Base-by-base conservation (phyloP, 2,888 invertebrate species). In the Amblyteles armatorius region DNA sequence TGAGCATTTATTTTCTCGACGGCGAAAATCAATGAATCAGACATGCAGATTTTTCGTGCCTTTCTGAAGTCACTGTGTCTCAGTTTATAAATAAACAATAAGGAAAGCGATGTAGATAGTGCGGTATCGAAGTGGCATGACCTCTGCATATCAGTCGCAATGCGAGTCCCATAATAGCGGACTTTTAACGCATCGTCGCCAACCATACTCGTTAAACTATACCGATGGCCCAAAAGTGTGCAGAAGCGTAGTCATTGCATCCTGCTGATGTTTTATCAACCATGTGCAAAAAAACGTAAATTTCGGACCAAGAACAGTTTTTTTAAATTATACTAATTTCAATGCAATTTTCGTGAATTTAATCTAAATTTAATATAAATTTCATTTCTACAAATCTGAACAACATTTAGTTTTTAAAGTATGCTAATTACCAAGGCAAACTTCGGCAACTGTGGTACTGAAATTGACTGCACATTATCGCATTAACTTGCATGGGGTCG, bases 101-200 rank as follows among this genome's bases (percentile, higher is more conserved):
- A 88, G 80, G 73, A 90, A 87, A 89, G 87, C 80, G 69, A 84
- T 73, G 85, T 71, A 69, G 90, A 92, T 92, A 91, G 87, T 88
- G 76, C 76, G 82, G 82, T 91, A 92, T 91, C 91, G 83, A 74
- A 52, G 84, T 89, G 88, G 88, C 89, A 88, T 87, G 92, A 91
- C 91, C 91, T 89, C 89, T 73, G 79, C 85, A 77, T 89, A 87
- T 88, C 77, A 50, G 52, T 69, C 55, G 65, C 63, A 55, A 72
- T 78, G 63, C 52, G 68, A 73, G 52, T 82, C 50, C 63, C 67
- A 44, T 72, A 80, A 81, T 50, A 67, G 22, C 76, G 68, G 9
- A 52, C 52, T 77, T 73, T 74, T 65, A 52, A 63, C 55, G 26
- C 72, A 55, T 44, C 76, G 26, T 36, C 40, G 11, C 65, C 50